A percentile compares a stretch with the other conserved stretches of the same genome.
phyloP scores from a whole-genome alignment of 2,797 vertebrate genomes.

The Avahi laniger region DNA sequence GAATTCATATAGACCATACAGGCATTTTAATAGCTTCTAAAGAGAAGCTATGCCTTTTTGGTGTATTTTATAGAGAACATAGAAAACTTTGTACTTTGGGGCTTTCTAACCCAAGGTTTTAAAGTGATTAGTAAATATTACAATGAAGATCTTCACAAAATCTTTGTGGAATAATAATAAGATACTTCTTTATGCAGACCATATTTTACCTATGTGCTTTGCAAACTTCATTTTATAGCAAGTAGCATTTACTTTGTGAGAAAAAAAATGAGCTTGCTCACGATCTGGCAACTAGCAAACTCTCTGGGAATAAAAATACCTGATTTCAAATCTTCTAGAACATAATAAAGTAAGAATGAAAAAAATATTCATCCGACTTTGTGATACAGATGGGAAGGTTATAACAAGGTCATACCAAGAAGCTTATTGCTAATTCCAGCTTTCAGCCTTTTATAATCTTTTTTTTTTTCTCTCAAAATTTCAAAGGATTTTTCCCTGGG shows the following conservation, averaged over 20 bases:
- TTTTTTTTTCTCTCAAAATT: neutral
- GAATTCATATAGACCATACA: neutral
- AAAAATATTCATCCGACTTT: neutral
- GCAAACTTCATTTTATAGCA: neutral
- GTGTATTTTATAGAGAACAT: slow-evolving; percentile 1
- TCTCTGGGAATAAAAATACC: slow-evolving; percentile 22
- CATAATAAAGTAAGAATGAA: neutral
- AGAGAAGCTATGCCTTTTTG: neutral
- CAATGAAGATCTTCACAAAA: neutral
- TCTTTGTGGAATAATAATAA: neutral
- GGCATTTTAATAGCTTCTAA: neutral
- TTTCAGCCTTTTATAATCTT: neutral
- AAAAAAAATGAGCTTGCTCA: neutral
- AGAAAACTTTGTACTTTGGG: neutral
- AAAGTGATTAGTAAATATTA: neutral
- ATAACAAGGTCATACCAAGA: neutral
- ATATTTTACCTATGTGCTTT: neutral
- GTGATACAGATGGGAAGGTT: neutral
- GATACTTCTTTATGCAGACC: neutral
- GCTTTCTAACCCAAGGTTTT: neutral
- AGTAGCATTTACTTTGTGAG: neutral
- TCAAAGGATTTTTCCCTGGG: neutral
- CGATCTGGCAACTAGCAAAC: neutral
- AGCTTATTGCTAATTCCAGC: neutral
- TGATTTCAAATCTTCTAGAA: neutral